Percentiles rank a stretch among this genome's conserved stretches.
These are phyloP conservation scores for Hemibagrus guttatus DNA, from an alignment of 2,797 vertebrate species.

Conservation along the genomic window DNA sequence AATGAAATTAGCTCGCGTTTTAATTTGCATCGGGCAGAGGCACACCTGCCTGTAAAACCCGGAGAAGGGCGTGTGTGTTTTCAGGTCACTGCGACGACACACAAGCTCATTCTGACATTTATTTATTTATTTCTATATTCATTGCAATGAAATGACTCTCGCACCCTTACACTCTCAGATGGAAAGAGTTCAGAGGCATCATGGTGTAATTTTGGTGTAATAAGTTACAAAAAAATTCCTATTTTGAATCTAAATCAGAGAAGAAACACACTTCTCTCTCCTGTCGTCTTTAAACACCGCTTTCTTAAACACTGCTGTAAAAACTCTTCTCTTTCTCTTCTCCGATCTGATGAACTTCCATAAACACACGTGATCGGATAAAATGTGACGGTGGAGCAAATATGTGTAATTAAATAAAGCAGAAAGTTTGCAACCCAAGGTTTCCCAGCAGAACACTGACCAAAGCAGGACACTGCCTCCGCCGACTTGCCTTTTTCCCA, in stretches of 20 bases:
- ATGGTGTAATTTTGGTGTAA: neutral
- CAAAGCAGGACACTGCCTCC: too few species aligned
- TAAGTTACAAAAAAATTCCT: neutral
- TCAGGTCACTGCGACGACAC: slow-evolving; percentile 49
- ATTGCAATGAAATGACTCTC: neutral
- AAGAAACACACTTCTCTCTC: neutral
- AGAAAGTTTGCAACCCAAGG: too few species aligned
- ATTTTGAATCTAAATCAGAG: neutral
- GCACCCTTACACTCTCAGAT: neutral
- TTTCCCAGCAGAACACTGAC: too few species aligned
- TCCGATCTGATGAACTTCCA: neutral
- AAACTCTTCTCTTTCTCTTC: neutral
- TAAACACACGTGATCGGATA: too few species aligned
- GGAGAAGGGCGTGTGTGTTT: neutral
- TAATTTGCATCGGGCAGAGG: slow-evolving; percentile 74
- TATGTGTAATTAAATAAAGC: too few species aligned
- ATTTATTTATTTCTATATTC: neutral
- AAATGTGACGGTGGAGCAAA: too few species aligned
- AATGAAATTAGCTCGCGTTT: slow-evolving; percentile 79
- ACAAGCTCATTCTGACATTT: neutral
- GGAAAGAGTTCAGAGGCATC: too few species aligned
- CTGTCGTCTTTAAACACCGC: neutral
- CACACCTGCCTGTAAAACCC: slow-evolving; percentile 74
- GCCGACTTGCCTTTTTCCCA: too few species aligned
- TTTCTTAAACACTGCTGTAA: too few species aligned